These are phyloP conservation scores for Nebria salina DNA, from an alignment of 2,888 invertebrate species.

Conservation along the genomic window DNA sequence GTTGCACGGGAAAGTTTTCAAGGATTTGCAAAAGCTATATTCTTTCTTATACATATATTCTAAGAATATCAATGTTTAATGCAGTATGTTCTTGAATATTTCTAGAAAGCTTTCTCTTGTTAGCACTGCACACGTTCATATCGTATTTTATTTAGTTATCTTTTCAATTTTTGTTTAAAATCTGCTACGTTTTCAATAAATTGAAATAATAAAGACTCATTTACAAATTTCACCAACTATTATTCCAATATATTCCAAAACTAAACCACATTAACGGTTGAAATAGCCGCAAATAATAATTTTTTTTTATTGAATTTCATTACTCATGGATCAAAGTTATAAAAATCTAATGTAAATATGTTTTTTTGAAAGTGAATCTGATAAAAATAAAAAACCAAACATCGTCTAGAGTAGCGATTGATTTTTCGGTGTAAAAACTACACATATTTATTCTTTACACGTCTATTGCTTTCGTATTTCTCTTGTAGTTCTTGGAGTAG, in stretches of 20 bases:
- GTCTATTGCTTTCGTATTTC: background rate
- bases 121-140: background rate
- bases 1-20: background rate
- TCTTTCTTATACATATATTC: background rate
- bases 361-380: no score
- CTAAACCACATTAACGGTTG: no score
- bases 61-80: background rate
- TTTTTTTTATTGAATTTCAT: no score
- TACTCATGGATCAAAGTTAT: no score
- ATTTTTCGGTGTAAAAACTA: background rate
- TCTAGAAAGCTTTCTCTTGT: background rate
- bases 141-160: background rate
- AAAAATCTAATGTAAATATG: no score
- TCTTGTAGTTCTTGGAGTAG: background rate
- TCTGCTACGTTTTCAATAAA: no score
- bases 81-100: background rate
- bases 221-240: no score
- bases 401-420: background rate
- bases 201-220: no score
- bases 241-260: no score
- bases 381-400: background rate
- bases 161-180: background rate
- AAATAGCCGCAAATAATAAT: no score
- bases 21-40: background rate
- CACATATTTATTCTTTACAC: background rate